These are phyloP conservation scores for Rhombomys opimus DNA, from an alignment of 2,113 vertebrate genomes.

Conservation along the genomic window DNA sequence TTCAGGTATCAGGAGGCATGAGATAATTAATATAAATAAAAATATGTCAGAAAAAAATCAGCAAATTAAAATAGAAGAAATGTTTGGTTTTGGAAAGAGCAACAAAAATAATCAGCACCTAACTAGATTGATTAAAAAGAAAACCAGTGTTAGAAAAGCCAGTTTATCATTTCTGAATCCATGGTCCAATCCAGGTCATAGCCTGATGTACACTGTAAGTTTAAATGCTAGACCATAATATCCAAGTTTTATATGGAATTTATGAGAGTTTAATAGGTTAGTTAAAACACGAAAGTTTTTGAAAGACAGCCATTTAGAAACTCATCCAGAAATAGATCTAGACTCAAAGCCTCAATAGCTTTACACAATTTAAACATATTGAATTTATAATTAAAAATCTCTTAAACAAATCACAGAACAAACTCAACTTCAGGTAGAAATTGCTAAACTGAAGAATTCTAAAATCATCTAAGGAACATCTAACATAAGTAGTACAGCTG, in stretches of 20 bases:
- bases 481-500: not conserved
- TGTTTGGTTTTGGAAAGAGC: not conserved
- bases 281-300: not conserved
- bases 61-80: not conserved
- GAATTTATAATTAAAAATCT: not conserved
- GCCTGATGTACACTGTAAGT: not conserved
- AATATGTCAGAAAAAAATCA: not conserved
- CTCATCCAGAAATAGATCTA: not conserved
- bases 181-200: not conserved
- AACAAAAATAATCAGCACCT: not conserved
- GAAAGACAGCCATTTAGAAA: not conserved
- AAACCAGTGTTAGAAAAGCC: not conserved
- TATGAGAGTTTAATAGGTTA: not conserved
- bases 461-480: not conserved
- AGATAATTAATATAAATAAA: not conserved
- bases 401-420: not conserved
- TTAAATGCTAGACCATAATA: not conserved
- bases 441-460: not conserved
- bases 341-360: not conserved
- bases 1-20: not conserved
- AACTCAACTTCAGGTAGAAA: not conserved
- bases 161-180: not conserved
- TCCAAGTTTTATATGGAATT: not conserved
- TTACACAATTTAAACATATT: not conserved
- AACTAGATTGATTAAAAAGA: not conserved